These are phyloP conservation scores for Xenopus tropicalis DNA, from an alignment of 2,113 vertebrate genomes.

Conservation along the genomic window UCB_Xtro_10.0 CM004447.2:54857001-54857500, in stretches of 20 bases:
- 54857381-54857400: no score
- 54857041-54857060: no score
- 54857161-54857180: constrained; percentile 97
- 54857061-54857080: no score
- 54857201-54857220: constrained; percentile 99
- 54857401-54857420: background rate
- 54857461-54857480: no score
- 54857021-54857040: no score
- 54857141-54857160: no score
- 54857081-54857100: no score
- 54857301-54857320: constrained; percentile 98
- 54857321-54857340: constrained; percentile 97
- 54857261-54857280: constrained; percentile 99
- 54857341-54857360: constrained; percentile 95
- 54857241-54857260: constrained; percentile 97
- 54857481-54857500: no score
- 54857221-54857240: constrained; percentile 98
- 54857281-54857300: constrained; percentile 92
- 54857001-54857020: no score
- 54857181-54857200: constrained; percentile 97
- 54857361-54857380: background rate
- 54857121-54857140: no score
- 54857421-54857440: background rate
- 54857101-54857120: no score
- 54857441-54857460: no score